Evolutionary conservation across 2,797 vertebrate species (phyloP).

Genomic region (Gymnodraco acuticeps): DNA sequence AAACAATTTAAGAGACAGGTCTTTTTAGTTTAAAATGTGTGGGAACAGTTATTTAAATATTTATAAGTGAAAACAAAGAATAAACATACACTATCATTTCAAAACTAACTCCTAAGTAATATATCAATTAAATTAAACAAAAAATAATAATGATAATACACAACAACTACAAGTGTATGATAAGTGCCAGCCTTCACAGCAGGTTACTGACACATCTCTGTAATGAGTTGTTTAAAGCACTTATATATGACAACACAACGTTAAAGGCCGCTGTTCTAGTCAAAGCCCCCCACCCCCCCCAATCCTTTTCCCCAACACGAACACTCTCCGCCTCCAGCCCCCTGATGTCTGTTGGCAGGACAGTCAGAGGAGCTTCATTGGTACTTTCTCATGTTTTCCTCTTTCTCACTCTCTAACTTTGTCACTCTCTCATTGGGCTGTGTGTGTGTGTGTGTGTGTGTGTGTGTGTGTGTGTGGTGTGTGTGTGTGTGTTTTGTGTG

Average conservation of each 20-base stretch:
- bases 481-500: too few relatives aligned
- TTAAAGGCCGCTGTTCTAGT: constrained; percentile 45
- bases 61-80: neutral
- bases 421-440: constrained; percentile 56
- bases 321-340: constrained; percentile 56
- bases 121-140: too few relatives aligned
- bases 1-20: too few relatives aligned
- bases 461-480: too few relatives aligned
- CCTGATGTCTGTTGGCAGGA: constrained; percentile 74
- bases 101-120: neutral
- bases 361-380: constrained; percentile 73
- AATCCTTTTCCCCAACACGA: constrained; percentile 33
- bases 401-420: constrained; percentile 51
- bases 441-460: neutral
- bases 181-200: constrained; percentile 40
- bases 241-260: constrained; percentile 40
- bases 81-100: neutral
- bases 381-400: constrained; percentile 70
- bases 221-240: constrained; percentile 46
- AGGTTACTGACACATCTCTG: constrained; percentile 40
- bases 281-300: constrained; percentile 12
- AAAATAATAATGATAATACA: too few relatives aligned
- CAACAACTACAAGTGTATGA: too few relatives aligned
- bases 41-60: neutral
- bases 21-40: neutral